Evolutionary conservation across 2,113 vertebrate species (phyloP).

Genomic region (Phainopepla nitens): DNA sequence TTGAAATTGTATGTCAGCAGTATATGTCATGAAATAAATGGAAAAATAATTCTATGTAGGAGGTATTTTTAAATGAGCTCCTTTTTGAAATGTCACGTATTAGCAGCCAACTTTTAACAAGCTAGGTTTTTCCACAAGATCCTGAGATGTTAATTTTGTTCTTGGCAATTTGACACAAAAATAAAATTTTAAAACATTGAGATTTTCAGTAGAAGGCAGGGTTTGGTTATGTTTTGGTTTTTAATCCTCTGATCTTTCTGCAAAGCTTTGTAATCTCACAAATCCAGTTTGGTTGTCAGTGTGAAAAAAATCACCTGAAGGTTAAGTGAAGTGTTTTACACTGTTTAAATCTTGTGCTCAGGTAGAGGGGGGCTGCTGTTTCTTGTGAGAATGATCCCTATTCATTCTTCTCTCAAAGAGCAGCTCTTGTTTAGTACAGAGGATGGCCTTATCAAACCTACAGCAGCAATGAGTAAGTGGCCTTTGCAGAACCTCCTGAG

Average conservation of each 20-base stretch:
- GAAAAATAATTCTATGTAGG: not conserved
- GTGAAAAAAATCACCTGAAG: not conserved
- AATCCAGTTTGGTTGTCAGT: not conserved
- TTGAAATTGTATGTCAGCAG: not conserved
- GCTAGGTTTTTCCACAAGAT: not conserved
- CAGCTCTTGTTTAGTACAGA: not conserved
- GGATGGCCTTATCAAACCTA: fast-evolving
- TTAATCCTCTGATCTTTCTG: not conserved
- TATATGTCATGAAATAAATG: not conserved
- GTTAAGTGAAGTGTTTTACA: not conserved
- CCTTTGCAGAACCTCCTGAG: not conserved
- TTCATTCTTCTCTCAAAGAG: not conserved
- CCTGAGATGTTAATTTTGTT: not conserved
- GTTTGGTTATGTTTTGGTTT: not conserved
- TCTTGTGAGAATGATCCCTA: not conserved
- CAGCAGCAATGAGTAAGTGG: fast-evolving
- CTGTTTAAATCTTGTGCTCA: not conserved
- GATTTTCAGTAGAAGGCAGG: not conserved
- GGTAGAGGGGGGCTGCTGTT: not conserved
- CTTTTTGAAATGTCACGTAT: not conserved
- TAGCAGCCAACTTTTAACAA: not conserved
- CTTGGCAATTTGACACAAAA: not conserved
- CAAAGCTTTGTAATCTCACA: not conserved
- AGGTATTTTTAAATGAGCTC: not conserved
- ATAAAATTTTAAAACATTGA: not conserved